Percentiles rank a stretch among this genome's conserved stretches.
These are phyloP conservation scores for Malachius bipustulatus DNA, from an alignment of 2,888 invertebrate species.

Conservation along the genomic window DNA sequence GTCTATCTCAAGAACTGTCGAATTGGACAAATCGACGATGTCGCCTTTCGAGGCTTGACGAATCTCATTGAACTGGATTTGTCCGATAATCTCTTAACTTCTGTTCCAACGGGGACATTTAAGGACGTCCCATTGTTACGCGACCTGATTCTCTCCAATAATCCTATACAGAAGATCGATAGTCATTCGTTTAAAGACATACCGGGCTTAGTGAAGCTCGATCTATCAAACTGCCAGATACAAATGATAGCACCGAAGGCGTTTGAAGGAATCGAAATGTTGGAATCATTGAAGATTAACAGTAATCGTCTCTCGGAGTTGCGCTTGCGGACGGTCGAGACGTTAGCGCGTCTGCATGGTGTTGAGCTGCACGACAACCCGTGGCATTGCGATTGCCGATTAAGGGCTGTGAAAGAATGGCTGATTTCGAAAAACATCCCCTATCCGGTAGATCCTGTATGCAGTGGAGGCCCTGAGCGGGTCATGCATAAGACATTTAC, in stretches of 20 bases:
- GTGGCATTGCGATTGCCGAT: slow-evolving; percentile 78
- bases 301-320: slow-evolving; percentile 67
- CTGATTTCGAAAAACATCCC: slow-evolving; percentile 64
- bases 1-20: slow-evolving; percentile 74
- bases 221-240: slow-evolving; percentile 72
- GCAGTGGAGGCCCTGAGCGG: slow-evolving; percentile 58
- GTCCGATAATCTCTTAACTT: slow-evolving; percentile 69
- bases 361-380: slow-evolving; percentile 79
- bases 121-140: slow-evolving; percentile 69
- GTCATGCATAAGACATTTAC: slow-evolving; percentile 61
- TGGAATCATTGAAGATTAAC: slow-evolving; percentile 70
- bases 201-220: slow-evolving; percentile 67
- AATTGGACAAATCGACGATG: slow-evolving; percentile 73
- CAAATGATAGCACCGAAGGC: slow-evolving; percentile 64
- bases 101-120: slow-evolving; percentile 70
- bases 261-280: slow-evolving; percentile 62
- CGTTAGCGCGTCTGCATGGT: slow-evolving; percentile 59
- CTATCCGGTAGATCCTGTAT: slow-evolving; percentile 65
- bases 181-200: slow-evolving; percentile 62
- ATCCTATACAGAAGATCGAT: slow-evolving; percentile 71
- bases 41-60: slow-evolving; percentile 74
- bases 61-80: slow-evolving; percentile 85
- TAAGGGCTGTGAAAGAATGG: slow-evolving; percentile 74
- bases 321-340: slow-evolving; percentile 60
- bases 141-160: slow-evolving; percentile 67